Evolutionary conservation across 1,140 invertebrate genomes (phyloP).

Genomic region (Drosophila mauritiana): DNA sequence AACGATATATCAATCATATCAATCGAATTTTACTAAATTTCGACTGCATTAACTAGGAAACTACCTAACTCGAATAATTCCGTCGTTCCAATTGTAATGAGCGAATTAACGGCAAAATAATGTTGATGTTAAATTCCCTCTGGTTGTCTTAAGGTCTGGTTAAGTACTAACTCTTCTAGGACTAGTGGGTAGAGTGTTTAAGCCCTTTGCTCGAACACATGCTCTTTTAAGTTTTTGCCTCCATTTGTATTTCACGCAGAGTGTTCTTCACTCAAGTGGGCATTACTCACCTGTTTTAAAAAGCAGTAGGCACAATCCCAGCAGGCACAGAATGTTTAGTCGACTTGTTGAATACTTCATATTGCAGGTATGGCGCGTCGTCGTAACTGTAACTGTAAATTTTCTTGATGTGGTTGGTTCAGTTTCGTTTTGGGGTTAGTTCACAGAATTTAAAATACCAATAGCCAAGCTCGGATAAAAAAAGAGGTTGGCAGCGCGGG

Average conservation of each 20-base stretch:
- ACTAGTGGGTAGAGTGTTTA: slow-evolving; percentile 18
- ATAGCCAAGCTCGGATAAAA: slow-evolving; percentile 36
- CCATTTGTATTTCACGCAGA: neutral
- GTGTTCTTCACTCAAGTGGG: too few species aligned
- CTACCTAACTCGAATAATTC: too few species aligned
- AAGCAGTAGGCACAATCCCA: slow-evolving; percentile 69
- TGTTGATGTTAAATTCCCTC: neutral
- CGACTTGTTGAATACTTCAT: slow-evolving; percentile 67
- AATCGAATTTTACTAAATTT: too few species aligned
- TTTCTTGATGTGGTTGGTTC: slow-evolving; percentile 59
- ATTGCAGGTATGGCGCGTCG: slow-evolving; percentile 61
- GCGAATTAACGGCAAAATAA: neutral
- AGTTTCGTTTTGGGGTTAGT: slow-evolving; percentile 64
- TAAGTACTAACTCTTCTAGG: slow-evolving; percentile 16
- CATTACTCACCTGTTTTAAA: slow-evolving; percentile 62
- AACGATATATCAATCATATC: too few species aligned
- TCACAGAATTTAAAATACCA: slow-evolving; percentile 72
- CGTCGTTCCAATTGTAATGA: too few species aligned
- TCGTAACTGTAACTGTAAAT: slow-evolving; percentile 76
- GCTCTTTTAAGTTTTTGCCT: neutral
- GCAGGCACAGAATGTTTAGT: slow-evolving; percentile 59
- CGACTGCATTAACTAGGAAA: too few species aligned
- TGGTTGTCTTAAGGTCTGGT: neutral
- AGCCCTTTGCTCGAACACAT: slow-evolving; percentile 7
- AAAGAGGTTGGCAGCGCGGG: slow-evolving; percentile 3